Percentiles rank a stretch among this genome's conserved stretches.
Evolutionary conservation across 2,888 invertebrate genomes (phyloP).

Genomic region (Lagria hirta): DNA sequence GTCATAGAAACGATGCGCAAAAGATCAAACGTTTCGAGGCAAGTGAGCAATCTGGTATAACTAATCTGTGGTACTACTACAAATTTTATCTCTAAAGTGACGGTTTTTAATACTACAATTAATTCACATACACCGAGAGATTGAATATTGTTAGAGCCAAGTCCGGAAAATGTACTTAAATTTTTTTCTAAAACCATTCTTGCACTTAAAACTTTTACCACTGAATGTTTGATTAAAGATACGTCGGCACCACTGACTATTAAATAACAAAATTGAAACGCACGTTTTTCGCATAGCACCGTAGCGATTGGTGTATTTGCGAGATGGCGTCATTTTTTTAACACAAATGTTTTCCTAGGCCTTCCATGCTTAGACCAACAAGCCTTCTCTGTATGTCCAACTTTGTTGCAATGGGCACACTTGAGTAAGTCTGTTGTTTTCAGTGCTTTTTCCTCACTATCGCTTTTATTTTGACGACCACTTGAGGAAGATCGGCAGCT

Average conservation of each 20-base stretch:
- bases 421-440: too few relatives aligned
- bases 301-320: slow-evolving; percentile 28
- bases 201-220: slow-evolving; percentile 16
- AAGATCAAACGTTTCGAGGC: too few relatives aligned
- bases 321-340: slow-evolving; percentile 23
- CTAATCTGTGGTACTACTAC: too few relatives aligned
- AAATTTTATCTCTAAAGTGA: slow-evolving; percentile 27
- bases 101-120: slow-evolving; percentile 21
- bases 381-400: slow-evolving; percentile 25
- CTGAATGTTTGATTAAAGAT: slow-evolving; percentile 26
- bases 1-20: too few relatives aligned
- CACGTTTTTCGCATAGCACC: slow-evolving; percentile 20
- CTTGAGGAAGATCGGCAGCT: not conserved
- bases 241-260: slow-evolving; percentile 32
- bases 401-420: slow-evolving; percentile 27
- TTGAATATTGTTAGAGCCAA: too few relatives aligned
- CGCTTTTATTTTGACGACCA: too few relatives aligned
- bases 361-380: slow-evolving; percentile 28
- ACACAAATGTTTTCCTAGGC: slow-evolving; percentile 14
- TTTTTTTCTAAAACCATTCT: slow-evolving; percentile 17
- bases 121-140: slow-evolving; percentile 25
- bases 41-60: too few relatives aligned
- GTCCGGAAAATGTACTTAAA: too few relatives aligned
- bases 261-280: slow-evolving; percentile 22
- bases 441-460: too few relatives aligned